phyloP scores from a whole-genome alignment of 1,140 invertebrate genomes.

The Mercenaria mercenaria region DNA sequence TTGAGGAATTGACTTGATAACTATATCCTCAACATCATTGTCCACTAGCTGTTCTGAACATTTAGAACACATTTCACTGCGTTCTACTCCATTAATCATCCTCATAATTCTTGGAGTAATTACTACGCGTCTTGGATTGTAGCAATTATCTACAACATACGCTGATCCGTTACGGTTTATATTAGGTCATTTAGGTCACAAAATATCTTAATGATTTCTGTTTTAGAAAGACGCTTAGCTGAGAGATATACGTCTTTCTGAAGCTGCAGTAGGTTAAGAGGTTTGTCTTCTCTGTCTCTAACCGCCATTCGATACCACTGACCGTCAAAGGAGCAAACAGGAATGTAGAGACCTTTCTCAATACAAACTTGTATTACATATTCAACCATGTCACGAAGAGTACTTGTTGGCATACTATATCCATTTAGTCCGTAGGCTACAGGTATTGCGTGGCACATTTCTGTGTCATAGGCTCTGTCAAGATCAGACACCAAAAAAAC shows the following conservation, averaged over 20 bases:
- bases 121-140: not conserved
- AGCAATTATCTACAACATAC: not conserved
- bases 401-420: constrained; percentile 24
- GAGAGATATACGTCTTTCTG: constrained; percentile 52
- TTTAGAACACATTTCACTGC: too few species aligned
- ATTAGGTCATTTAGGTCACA: not conserved
- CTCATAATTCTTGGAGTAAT: not conserved
- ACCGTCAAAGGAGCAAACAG: constrained; percentile 61
- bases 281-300: constrained; percentile 1
- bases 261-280: constrained; percentile 40
- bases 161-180: not conserved
- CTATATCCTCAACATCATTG: too few species aligned
- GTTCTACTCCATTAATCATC: too few species aligned
- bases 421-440: constrained; percentile 39
- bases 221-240: not conserved
- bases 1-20: too few species aligned
- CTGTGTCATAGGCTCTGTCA: not conserved
- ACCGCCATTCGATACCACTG: constrained; percentile 43
- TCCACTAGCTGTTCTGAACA: too few species aligned
- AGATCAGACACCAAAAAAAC: constrained; percentile 51
- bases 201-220: not conserved
- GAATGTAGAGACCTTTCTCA: constrained; percentile 42
- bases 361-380: constrained; percentile 9
- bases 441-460: constrained; percentile 5
- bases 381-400: constrained; percentile 32